Base-by-base conservation (phyloP, 2,797 vertebrate genomes). In the Thamnophis elegans region DNA sequence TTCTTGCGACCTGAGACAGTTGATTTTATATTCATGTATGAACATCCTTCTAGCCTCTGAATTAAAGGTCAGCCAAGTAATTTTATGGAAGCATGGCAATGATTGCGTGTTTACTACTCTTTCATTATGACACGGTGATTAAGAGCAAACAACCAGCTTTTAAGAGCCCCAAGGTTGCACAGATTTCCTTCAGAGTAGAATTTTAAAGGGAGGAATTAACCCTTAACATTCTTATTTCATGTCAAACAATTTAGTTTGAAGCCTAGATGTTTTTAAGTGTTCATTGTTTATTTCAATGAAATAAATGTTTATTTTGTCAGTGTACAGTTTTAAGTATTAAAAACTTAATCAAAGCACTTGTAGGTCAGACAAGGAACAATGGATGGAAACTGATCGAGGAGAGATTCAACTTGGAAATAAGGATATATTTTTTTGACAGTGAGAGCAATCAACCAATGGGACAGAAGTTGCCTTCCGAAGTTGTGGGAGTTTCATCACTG, bases 1-100 rank as follows among this genome's bases (percentile, higher is more conserved):
- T 91, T 73, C 54, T 92, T 94, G 16, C 32, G 88, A 87, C 25
- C 89, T 60, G 59, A 22, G 1, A 85, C 42, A 58, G 11, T 89
- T 36, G 59, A 86, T 86, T 89, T 25, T 82, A 94, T 56, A 51
- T 68, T 73, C 58, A 28, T 0, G 0, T 54, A 89, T 2, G 28
- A 51, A 89, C 85, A n/a, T 68, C 91, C 32, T 78, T n/a, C 13
- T 10, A 0, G 0, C 51, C 89, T 36, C 11, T 89, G 53, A 94
- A 16, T 93, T 94, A 93, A 90, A 95, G 88, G 73, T 88, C 36
- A 88, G 18, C 86, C 89, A 56, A 94, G 94, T 93, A 90, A 56
- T 53, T 54, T 93, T 92, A 85, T 90, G 82, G 78, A 93, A 88
- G 56, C 28, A 25, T 73, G 88, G 62, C 85, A 94, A 47, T 47